A percentile compares a stretch with the other conserved stretches of the same genome.
These are phyloP conservation scores for Catotricha subobsoleta DNA, from an alignment of 2,888 invertebrate genomes.

Conservation along the genomic window DNA sequence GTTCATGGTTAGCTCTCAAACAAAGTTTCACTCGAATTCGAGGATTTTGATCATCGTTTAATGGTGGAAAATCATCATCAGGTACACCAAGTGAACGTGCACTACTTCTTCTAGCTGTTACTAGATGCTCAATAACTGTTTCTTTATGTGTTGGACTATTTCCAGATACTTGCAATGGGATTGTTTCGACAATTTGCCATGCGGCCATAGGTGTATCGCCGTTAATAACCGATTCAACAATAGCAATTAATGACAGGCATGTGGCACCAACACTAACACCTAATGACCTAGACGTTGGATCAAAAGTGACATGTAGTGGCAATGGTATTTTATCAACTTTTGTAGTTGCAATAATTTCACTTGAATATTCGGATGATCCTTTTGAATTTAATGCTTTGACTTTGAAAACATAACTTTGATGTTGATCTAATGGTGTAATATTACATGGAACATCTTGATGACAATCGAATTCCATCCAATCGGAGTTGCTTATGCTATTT, in stretches of 20 bases:
- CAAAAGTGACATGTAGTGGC: conserved; percentile 65
- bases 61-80: conserved; percentile 36
- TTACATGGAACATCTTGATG: conserved; percentile 75
- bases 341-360: conserved; percentile 63
- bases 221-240: conserved; percentile 50
- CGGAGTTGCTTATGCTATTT: conserved; percentile 37
- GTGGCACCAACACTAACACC: conserved; percentile 66
- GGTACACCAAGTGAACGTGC: conserved; percentile 36
- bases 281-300: conserved; percentile 55
- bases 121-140: conserved; percentile 44
- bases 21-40: conserved; percentile 67
- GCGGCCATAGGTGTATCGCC: conserved; percentile 36
- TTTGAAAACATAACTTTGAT: conserved; percentile 73
- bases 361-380: conserved; percentile 72
- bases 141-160: conserved; percentile 51
- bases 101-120: conserved; percentile 29
- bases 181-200: conserved; percentile 56
- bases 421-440: conserved; percentile 67
- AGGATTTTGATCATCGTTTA: conserved; percentile 43
- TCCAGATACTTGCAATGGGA: conserved; percentile 54
- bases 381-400: conserved; percentile 78
- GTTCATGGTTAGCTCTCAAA: conserved; percentile 57
- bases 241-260: conserved; percentile 56
- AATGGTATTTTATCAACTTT: conserved; percentile 68
- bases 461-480: conserved; percentile 75